Conservation (phyloP, 2,113 vertebrate genomes). For the human region GRCh38 chr4:13461001-13461500, state of each 20-base stretch:
- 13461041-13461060: slow-evolving; percentile 20
- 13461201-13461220: slow-evolving; percentile 58
- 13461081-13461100: not conserved
- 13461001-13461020: slow-evolving; percentile 35
- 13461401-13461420: slow-evolving; percentile 63
- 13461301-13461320: slow-evolving; percentile 72
- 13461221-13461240: slow-evolving; percentile 61
- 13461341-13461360: slow-evolving; percentile 64
- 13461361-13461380: slow-evolving; percentile 22
- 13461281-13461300: slow-evolving; percentile 65
- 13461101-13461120: not conserved
- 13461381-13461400: slow-evolving; percentile 56
- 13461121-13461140: not conserved
- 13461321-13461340: slow-evolving; percentile 62
- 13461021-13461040: not conserved
- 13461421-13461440: slow-evolving; percentile 61
- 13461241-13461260: slow-evolving; percentile 56
- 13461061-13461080: not conserved
- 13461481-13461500: slow-evolving; percentile 74
- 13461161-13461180: not conserved
- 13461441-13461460: slow-evolving; percentile 72
- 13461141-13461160: not conserved
- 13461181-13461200: slow-evolving; percentile 38
- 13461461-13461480: slow-evolving; percentile 68
- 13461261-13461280: slow-evolving; percentile 53